These are phyloP conservation scores for Tapera naevia DNA, from an alignment of 2,797 vertebrate species.

Conservation along the genomic window DNA sequence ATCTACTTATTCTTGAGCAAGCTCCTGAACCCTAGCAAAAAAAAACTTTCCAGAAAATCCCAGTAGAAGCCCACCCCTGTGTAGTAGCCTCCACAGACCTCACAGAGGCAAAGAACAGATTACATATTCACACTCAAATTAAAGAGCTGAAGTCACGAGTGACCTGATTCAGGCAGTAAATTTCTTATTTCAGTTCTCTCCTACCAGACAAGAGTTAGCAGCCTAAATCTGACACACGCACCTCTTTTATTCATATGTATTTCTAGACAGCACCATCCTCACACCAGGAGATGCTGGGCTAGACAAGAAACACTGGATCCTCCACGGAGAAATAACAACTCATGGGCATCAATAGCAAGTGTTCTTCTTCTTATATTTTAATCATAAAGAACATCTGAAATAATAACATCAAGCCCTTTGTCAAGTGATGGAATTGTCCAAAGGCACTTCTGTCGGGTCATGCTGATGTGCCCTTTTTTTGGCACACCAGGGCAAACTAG, in stretches of 20 bases:
- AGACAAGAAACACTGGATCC: neutral
- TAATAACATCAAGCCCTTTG: neutral
- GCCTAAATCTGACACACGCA: neutral
- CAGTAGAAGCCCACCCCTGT: neutral
- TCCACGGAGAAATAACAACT: neutral
- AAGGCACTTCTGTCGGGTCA: neutral
- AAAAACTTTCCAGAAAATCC: neutral
- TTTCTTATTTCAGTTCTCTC: neutral
- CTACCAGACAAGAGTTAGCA: neutral
- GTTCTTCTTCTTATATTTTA: neutral
- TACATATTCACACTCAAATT: neutral
- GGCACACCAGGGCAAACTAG: neutral
- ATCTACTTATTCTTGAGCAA: neutral
- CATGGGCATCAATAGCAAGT: neutral
- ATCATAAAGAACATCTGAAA: neutral
- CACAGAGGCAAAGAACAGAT: neutral
- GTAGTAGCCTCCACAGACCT: neutral
- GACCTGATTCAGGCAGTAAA: neutral
- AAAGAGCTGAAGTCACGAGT: neutral
- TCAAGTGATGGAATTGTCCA: neutral
- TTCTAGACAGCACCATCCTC: neutral
- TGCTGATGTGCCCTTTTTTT: neutral
- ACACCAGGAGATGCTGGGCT: neutral
- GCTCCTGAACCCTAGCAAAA: neutral
- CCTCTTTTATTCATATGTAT: neutral